Percentiles rank a stretch among this genome's conserved stretches.
phyloP scores from a whole-genome alignment of 2,888 invertebrate genomes.

The Metalampra italica region DNA sequence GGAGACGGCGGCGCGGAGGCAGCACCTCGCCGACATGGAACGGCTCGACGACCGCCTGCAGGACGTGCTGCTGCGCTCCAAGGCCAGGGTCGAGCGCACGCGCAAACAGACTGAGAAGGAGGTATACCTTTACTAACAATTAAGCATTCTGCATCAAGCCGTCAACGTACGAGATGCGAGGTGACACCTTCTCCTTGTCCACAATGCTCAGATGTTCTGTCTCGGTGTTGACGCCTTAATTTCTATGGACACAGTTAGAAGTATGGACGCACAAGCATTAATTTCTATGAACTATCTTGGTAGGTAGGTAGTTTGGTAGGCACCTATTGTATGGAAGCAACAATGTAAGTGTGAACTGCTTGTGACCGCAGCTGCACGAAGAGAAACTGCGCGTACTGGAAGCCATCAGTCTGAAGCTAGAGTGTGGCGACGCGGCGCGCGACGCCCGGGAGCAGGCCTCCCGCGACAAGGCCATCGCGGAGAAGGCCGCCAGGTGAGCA shows the following conservation, averaged over 20 bases:
- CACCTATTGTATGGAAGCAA: too few relatives aligned
- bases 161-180: too few relatives aligned
- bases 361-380: conserved; percentile 36
- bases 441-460: conserved; percentile 64
- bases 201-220: too few relatives aligned
- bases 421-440: conserved; percentile 56
- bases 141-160: too few relatives aligned
- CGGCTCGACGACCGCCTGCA: conserved; percentile 51
- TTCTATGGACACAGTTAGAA: too few relatives aligned
- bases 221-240: too few relatives aligned
- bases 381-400: conserved; percentile 63
- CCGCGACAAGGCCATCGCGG: conserved; percentile 66
- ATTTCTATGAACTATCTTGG: too few relatives aligned
- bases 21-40: conserved; percentile 39
- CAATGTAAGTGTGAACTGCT: too few relatives aligned
- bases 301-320: too few relatives aligned
- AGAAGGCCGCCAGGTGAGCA: conserved; percentile 53
- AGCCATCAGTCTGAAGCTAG: conserved; percentile 61
- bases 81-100: conserved; percentile 31
- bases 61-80: conserved; percentile 39
- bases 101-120: conserved; percentile 46
- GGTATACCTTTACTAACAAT: conserved; percentile 25
- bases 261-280: too few relatives aligned
- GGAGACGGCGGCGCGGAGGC: conserved; percentile 30
- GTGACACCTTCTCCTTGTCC: too few relatives aligned